Conservation (phyloP, 2,797 vertebrate species). For the Phrynocephalus vlangalii region DNA sequence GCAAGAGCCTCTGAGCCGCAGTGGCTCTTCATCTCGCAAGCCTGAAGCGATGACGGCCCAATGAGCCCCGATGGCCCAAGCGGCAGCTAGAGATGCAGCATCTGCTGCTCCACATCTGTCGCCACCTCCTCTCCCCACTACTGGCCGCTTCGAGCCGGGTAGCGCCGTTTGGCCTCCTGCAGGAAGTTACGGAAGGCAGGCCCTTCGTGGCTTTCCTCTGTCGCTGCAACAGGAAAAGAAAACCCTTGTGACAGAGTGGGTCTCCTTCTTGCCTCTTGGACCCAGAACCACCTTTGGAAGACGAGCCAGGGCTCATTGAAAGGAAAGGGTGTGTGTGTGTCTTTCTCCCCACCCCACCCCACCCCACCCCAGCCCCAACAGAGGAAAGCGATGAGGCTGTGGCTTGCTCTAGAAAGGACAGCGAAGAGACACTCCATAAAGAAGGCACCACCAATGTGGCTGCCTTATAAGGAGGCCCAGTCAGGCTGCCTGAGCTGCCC, state of each 20-base stretch:
- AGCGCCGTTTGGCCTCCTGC: conserved; percentile 82
- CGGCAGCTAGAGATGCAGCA: not conserved
- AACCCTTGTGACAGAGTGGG: not conserved
- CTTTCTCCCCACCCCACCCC: too few species aligned
- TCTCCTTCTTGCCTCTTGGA: too few species aligned
- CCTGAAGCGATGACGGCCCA: too few species aligned
- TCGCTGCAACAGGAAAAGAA: conserved; percentile 74
- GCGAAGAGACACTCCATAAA: too few species aligned
- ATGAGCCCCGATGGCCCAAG: not conserved
- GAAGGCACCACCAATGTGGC: too few species aligned
- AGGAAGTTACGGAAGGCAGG: conserved; percentile 90
- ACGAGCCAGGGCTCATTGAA: too few species aligned
- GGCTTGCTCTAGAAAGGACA: too few species aligned
- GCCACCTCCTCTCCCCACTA: conserved; percentile 5
- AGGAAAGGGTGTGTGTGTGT: not conserved
- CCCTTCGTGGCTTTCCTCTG: conserved; percentile 89
- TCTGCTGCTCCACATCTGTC: not conserved
- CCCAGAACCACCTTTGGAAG: not conserved
- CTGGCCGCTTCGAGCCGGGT: conserved; percentile 80
- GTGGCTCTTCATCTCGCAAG: too few species aligned
- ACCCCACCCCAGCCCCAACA: too few species aligned
- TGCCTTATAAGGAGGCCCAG: not conserved
- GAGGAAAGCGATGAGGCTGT: too few species aligned
- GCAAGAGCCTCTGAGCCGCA: not conserved
- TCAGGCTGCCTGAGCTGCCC: not conserved